These are phyloP conservation scores for Lycopodina hypogea DNA, from an alignment of 37 sponge, comb jelly and placozoan genomes.

Conservation along the genomic window DNA sequence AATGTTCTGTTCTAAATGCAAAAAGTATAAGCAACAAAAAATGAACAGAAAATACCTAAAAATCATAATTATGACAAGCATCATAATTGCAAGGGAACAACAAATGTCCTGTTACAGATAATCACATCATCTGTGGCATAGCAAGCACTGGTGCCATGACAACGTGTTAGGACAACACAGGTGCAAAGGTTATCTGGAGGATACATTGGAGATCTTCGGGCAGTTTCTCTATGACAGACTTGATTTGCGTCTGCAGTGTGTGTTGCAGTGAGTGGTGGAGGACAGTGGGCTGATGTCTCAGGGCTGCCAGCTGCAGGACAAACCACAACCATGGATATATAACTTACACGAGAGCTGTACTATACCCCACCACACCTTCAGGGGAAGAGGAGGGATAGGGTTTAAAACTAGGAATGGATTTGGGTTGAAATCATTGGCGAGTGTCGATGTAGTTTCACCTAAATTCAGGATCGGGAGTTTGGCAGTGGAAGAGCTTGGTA, in stretches of 20 bases:
- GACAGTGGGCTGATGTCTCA: slow-evolving; percentile 42
- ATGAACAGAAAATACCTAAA: neutral
- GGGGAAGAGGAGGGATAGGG: too few species aligned
- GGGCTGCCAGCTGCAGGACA: slow-evolving; percentile 26
- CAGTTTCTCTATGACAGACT: slow-evolving; percentile 37
- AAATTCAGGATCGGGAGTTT: neutral
- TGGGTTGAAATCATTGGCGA: neutral
- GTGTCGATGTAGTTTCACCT: too few species aligned
- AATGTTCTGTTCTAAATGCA: too few species aligned
- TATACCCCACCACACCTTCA: too few species aligned
- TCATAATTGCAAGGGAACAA: neutral
- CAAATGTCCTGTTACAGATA: neutral
- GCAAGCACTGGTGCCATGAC: neutral
- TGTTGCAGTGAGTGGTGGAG: slow-evolving; percentile 36
- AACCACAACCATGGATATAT: neutral
- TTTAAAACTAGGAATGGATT: neutral
- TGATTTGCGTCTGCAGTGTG: slow-evolving; percentile 33
- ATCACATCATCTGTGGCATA: neutral
- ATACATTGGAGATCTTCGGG: slow-evolving; percentile 71
- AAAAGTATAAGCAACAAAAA: too few species aligned
- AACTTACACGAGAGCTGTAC: too few species aligned
- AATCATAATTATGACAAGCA: neutral
- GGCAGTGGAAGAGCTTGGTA: neutral
- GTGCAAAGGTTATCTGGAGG: slow-evolving; percentile 32
- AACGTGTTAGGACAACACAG: too few species aligned